phyloP scores from a whole-genome alignment of 2,888 invertebrate genomes.

The Andricus curvator region DNA sequence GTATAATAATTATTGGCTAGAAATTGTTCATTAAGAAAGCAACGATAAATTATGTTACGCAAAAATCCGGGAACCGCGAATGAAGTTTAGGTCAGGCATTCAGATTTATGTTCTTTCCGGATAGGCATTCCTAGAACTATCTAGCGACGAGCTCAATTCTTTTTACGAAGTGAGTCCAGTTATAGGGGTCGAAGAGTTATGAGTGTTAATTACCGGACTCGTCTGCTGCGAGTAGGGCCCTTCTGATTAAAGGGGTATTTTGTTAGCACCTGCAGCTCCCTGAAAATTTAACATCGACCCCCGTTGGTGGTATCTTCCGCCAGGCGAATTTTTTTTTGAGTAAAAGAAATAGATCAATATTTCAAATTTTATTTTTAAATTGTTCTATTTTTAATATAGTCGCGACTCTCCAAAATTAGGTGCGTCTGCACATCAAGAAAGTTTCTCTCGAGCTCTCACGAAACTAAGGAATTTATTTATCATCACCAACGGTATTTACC shows the following conservation, averaged over 20 bases:
- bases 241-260: conserved; percentile 67
- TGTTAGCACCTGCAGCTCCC: conserved; percentile 66
- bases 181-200: conserved; percentile 65
- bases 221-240: conserved; percentile 57
- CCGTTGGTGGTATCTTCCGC: conserved; percentile 41
- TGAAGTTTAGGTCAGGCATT: conserved; percentile 50
- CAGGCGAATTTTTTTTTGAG: too few species aligned
- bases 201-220: conserved; percentile 70
- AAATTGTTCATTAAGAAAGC: conserved; percentile 51
- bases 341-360: too few species aligned
- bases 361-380: neutral
- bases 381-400: neutral
- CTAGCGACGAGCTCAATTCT: conserved; percentile 57
- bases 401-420: neutral
- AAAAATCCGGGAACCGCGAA: conserved; percentile 47
- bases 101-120: conserved; percentile 60
- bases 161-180: conserved; percentile 54
- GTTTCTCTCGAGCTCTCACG: neutral
- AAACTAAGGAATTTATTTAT: conserved; percentile 34
- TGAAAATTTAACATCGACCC: conserved; percentile 53
- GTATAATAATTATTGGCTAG: conserved; percentile 45
- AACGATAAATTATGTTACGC: conserved; percentile 50
- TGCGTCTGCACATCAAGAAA: neutral
- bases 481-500: conserved; percentile 31
- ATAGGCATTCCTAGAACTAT: conserved; percentile 60